A percentile compares a stretch with the other conserved stretches of the same genome.
Conservation (phyloP, 2,113 vertebrate species). For the Herpetotheres cachinnans region DNA sequence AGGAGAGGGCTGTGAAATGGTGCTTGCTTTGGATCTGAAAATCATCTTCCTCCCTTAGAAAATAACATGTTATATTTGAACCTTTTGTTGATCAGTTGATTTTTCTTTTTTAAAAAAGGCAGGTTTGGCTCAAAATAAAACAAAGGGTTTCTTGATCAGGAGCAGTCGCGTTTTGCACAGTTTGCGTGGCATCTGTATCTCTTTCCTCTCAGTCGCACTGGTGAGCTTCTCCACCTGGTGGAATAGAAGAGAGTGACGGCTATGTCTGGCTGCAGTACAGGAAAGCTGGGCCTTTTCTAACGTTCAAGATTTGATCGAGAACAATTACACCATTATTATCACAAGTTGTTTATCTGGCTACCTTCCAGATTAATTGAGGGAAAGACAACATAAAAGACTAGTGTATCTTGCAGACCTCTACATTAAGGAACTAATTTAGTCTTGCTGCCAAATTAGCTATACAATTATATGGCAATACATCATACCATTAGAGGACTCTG, state of each 20-base stretch:
- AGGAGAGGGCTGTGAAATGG: background rate
- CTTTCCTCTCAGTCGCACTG: background rate
- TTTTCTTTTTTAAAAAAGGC: background rate
- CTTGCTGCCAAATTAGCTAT: background rate
- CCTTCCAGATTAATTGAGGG: background rate
- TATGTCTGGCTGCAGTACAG: background rate
- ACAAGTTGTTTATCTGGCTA: background rate
- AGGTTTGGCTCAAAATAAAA: background rate
- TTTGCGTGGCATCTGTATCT: background rate
- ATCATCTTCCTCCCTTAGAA: background rate
- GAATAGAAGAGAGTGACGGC: background rate
- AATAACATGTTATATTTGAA: background rate
- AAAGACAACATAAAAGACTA: background rate
- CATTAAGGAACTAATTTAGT: background rate
- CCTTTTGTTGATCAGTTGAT: accelerated
- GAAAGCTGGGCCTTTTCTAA: background rate
- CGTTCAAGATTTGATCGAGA: background rate
- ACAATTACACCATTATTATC: background rate
- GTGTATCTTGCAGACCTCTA: background rate
- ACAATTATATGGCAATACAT: background rate
- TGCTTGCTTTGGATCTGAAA: background rate
- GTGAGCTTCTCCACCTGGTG: background rate
- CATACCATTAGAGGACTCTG: background rate
- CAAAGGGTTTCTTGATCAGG: background rate
- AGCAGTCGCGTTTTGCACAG: background rate